phyloP scores from a whole-genome alignment of 92 coral and sea anemone species.

The Porites divaricata region DNA sequence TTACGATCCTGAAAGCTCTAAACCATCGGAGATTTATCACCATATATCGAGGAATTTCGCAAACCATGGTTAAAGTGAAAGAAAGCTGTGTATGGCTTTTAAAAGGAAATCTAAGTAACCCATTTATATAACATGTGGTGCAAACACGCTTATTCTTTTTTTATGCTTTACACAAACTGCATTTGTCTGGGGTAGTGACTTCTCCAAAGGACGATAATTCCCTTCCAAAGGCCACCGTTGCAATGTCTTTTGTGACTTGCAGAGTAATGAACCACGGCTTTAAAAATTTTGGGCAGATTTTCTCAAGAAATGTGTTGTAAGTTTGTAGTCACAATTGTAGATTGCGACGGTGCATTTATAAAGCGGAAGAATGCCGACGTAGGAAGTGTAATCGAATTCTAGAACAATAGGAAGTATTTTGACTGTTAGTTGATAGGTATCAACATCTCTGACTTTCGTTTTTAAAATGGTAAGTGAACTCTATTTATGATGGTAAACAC shows the following conservation, averaged over 20 bases:
- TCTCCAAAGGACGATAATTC: too few relatives aligned
- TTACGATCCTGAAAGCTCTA: background rate
- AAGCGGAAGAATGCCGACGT: constrained; percentile 18
- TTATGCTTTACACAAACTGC: too few relatives aligned
- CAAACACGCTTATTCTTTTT: too few relatives aligned
- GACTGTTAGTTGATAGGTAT: too few relatives aligned
- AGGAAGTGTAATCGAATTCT: background rate
- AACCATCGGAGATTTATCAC: background rate
- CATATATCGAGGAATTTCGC: too few relatives aligned
- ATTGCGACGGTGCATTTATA: background rate
- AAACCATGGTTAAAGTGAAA: background rate
- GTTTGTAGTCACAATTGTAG: background rate
- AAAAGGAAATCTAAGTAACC: background rate
- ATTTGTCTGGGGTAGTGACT: too few relatives aligned
- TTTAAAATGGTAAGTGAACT: background rate
- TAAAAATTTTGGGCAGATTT: background rate
- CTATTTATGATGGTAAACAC: background rate
- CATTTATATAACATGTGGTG: too few relatives aligned
- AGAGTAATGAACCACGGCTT: background rate
- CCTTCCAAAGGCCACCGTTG: too few relatives aligned
- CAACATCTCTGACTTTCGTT: too few relatives aligned
- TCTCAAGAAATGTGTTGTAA: background rate
- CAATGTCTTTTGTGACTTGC: background rate
- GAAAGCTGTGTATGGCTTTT: background rate
- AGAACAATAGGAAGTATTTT: background rate